Evolutionary conservation across 2,113 vertebrate genomes (phyloP).

Genomic region (Ammospiza caudacuta): DNA sequence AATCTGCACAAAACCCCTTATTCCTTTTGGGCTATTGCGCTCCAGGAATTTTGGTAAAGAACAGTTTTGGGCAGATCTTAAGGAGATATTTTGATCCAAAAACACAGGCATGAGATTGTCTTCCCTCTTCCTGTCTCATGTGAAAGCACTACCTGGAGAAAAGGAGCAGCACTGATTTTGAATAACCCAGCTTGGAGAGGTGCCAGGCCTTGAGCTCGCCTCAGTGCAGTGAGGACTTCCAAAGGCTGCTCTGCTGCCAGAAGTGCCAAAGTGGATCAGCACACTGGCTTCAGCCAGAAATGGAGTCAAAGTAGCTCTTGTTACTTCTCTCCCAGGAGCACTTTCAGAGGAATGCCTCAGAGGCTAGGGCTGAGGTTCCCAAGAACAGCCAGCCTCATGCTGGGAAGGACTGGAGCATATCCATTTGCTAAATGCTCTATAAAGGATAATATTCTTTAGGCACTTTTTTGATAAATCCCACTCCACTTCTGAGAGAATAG

Average conservation of each 20-base stretch:
- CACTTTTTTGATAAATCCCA: neutral
- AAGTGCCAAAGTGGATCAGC: slow-evolving; percentile 48
- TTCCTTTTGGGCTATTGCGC: neutral
- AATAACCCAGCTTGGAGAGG: slow-evolving; percentile 46
- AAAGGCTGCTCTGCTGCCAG: slow-evolving; percentile 56
- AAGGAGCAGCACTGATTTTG: slow-evolving; percentile 45
- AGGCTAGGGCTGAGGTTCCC: neutral
- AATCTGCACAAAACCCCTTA: neutral
- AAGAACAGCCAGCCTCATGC: neutral
- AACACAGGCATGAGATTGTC: slow-evolving; percentile 13
- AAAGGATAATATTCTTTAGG: slow-evolving; percentile 6
- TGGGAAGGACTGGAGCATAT: neutral
- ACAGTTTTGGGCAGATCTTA: neutral
- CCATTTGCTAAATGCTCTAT: neutral
- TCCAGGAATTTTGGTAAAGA: neutral
- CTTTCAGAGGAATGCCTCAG: neutral
- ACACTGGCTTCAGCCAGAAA: neutral
- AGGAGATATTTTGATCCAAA: slow-evolving; percentile 30
- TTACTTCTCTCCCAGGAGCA: neutral
- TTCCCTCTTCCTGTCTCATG: neutral
- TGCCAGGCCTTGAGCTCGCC: slow-evolving; percentile 41
- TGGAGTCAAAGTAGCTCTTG: slow-evolving; percentile 42
- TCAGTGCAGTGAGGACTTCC: neutral
- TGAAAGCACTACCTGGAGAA: slow-evolving; percentile 33
- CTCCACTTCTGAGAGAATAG: neutral